Evolutionary conservation across 2,797 vertebrate species (phyloP).

Genomic region (Gallinago stenura): DNA sequence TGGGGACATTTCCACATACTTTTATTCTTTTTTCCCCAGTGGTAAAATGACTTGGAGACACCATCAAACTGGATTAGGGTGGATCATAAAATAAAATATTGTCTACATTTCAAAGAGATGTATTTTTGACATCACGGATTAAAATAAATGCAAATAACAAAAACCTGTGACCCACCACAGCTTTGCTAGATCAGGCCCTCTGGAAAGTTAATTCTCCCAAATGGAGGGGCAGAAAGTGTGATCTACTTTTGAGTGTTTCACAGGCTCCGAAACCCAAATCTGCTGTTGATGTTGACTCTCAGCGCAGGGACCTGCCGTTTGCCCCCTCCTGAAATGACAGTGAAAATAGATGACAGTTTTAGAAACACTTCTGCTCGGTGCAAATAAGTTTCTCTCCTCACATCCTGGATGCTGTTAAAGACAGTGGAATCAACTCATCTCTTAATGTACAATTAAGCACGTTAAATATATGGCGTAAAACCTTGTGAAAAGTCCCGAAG

Average conservation of each 20-base stretch:
- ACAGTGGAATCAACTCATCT: not conserved
- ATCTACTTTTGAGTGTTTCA: not conserved
- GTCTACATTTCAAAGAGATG: not conserved
- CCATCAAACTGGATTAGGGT: not conserved
- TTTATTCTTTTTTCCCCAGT: not conserved
- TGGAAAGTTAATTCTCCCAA: not conserved
- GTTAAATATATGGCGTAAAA: not conserved
- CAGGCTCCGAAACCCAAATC: too few species aligned
- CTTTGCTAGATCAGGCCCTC: not conserved
- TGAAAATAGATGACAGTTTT: not conserved
- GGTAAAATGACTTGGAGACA: not conserved
- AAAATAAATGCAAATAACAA: not conserved
- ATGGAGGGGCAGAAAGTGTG: fast-evolving
- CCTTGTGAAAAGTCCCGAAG: not conserved
- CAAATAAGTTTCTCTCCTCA: not conserved
- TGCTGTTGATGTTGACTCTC: too few species aligned
- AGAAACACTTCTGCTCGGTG: not conserved
- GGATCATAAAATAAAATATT: not conserved
- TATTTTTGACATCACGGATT: not conserved
- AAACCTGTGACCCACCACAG: not conserved
- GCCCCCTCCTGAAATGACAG: not conserved
- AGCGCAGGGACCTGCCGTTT: not conserved
- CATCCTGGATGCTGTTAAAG: not conserved
- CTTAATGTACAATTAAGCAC: not conserved
- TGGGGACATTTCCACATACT: not conserved